Conservation (phyloP, 2,888 invertebrate genomes). For the Plemyria rubiginata region DNA sequence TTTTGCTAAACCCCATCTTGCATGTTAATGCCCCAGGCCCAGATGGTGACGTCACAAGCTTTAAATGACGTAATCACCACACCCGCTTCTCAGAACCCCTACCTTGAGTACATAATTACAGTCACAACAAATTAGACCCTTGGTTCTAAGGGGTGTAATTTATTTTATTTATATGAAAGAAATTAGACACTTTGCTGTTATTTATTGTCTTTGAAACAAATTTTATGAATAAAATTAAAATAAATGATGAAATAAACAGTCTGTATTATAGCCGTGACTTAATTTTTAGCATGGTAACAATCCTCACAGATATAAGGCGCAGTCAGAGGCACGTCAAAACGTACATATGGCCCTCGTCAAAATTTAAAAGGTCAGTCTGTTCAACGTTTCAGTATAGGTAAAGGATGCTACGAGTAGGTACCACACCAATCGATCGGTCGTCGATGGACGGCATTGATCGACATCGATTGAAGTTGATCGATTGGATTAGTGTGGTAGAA, state of each 20-base stretch:
- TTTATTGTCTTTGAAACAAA: not conserved
- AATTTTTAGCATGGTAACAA: too few species aligned
- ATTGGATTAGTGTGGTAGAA: too few species aligned
- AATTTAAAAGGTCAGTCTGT: too few species aligned
- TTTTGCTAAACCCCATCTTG: conserved; percentile 11
- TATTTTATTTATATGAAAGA: not conserved
- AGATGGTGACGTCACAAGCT: conserved; percentile 35
- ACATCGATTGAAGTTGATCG: too few species aligned
- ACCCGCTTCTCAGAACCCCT: conserved; percentile 31
- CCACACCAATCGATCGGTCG: too few species aligned
- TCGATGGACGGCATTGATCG: too few species aligned
- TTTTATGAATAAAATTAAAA: too few species aligned
- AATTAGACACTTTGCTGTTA: not conserved
- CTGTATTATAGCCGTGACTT: not conserved
- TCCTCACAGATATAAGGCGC: not conserved
- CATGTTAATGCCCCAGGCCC: conserved; percentile 28
- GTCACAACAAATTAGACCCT: conserved; percentile 31
- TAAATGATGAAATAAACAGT: not conserved
- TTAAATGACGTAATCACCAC: conserved; percentile 40
- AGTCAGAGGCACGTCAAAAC: not conserved
- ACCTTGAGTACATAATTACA: conserved; percentile 36
- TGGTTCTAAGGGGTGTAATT: conserved; percentile 3
- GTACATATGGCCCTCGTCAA: too few species aligned
- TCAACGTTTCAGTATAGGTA: too few species aligned
- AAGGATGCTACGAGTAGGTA: too few species aligned